Evolutionary conservation across 2,797 vertebrate genomes (phyloP).

Genomic region (Eospalax fontanierii): DNA sequence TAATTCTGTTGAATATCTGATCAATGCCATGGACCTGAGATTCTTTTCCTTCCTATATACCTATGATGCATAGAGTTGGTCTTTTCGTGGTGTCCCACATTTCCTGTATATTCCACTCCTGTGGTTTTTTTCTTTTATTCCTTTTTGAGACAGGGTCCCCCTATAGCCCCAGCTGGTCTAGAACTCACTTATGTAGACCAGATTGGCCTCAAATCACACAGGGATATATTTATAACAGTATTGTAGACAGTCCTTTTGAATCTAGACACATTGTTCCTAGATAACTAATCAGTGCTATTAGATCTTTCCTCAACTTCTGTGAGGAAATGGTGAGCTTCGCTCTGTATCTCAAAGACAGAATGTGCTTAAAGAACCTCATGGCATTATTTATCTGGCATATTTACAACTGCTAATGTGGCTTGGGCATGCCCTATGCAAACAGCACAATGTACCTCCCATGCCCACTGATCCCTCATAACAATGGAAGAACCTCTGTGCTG

Average conservation of each 20-base stretch:
- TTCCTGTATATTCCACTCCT: too few relatives aligned
- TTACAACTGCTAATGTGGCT: background rate
- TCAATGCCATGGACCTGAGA: too few relatives aligned
- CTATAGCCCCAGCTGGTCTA: too few relatives aligned
- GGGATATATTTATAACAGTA: background rate
- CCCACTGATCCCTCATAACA: background rate
- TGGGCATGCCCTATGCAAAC: background rate
- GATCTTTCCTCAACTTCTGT: background rate
- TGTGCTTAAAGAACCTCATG: background rate
- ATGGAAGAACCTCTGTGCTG: background rate
- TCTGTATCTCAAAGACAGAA: constrained; percentile 24
- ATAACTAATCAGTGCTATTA: background rate
- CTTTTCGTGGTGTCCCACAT: too few relatives aligned
- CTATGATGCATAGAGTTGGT: too few relatives aligned
- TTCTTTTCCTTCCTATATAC: too few relatives aligned
- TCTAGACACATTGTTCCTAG: background rate
- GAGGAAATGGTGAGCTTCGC: constrained; percentile 27
- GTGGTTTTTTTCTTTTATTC: too few relatives aligned
- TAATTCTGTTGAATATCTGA: too few relatives aligned
- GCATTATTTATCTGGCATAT: background rate
- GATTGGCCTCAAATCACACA: background rate
- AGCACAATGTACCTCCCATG: background rate
- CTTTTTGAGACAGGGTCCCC: too few relatives aligned
- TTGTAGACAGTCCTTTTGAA: background rate
- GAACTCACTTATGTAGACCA: too few relatives aligned